Base-by-base conservation (phyloP, 2,888 invertebrate genomes). In the Alloscopus bannaensis region DNA sequence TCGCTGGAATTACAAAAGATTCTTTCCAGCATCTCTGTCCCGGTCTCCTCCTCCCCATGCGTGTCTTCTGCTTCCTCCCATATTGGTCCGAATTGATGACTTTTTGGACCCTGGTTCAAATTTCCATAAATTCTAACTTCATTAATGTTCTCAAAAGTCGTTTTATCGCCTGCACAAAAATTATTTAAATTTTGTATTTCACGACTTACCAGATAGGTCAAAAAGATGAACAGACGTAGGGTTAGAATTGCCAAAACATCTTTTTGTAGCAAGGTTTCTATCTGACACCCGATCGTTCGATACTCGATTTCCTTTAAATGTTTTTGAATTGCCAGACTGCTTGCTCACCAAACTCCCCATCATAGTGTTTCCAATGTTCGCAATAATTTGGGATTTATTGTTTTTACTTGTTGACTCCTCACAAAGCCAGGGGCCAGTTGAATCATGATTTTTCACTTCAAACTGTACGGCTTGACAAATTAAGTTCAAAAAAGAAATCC, bases 21-120 rank as follows among this genome's bases (percentile, higher is more conserved):
- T 77, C n/a, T 77, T 77, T 8, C 77, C 77, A 0, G 69, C 77
- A 45, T 77, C 77, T 42, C 55, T 77, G 55, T 77, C 77, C 76
- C 26, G 59, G 20, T 60, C 36, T n/a, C n/a, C n/a, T 1, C 64
- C 71, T 4, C 77, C 77, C 77, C 77, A 77, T 11, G 77, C 77
- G 18, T 77, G 77, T 24, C 69, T 62, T n/a, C 77, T 50, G 64
- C 22, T 55, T 55, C 69, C 76, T 22, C 57, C 62, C 2, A 45
- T 22, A 18, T 50, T 52, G 31, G 59, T 59, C 24, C 31, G 20
- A 22, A 64, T 62, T 13, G 64, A 62, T 40, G 62, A 52, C 45
- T 57, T 66, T 50, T 76, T 76, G 20, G 50, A 50, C 0, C 59
- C 76, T 73, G 11, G 4, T n/a, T n/a, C n/a, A n/a, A n/a, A n/a